phyloP scores from a whole-genome alignment of 2,113 vertebrate genomes.

The Alethe diademata region DNA sequence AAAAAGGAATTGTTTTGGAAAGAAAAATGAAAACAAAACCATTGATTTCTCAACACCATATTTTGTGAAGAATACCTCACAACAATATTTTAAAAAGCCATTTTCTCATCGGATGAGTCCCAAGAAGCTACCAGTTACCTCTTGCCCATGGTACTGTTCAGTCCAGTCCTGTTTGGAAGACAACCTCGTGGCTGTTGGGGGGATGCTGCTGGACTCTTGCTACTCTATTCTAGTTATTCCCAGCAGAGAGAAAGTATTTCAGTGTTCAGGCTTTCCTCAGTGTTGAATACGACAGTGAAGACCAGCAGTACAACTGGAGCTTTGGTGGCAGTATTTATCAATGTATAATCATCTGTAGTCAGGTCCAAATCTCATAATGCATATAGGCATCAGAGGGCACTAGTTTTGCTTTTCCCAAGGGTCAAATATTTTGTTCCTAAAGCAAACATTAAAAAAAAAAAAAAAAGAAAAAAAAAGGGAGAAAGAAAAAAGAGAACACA shows the following conservation, averaged over 20 bases:
- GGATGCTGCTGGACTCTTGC: fast-evolving
- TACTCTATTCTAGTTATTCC: not conserved
- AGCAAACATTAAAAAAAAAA: not conserved
- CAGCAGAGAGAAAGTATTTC: not conserved
- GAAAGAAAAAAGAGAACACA: not conserved
- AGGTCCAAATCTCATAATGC: not conserved
- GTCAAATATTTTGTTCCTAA: not conserved
- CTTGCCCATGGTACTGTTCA: not conserved
- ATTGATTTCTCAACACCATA: not conserved
- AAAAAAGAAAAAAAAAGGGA: not conserved
- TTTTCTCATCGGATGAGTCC: not conserved
- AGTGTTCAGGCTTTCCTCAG: not conserved
- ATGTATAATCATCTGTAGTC: not conserved
- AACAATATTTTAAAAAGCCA: not conserved
- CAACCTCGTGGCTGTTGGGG: fast-evolving
- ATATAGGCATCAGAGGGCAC: not conserved
- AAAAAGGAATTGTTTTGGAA: not conserved
- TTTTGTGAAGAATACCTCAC: not conserved
- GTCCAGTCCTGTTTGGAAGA: not conserved
- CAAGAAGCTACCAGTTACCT: not conserved
- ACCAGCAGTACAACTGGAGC: not conserved
- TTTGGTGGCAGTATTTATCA: not conserved
- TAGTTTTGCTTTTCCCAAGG: not conserved
- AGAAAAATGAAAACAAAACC: not conserved
- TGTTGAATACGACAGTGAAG: not conserved